A percentile compares a stretch with the other conserved stretches of the same genome.
These are phyloP conservation scores for Hetaerina titia DNA, from an alignment of 2,888 invertebrate genomes.

Conservation along the genomic window DNA sequence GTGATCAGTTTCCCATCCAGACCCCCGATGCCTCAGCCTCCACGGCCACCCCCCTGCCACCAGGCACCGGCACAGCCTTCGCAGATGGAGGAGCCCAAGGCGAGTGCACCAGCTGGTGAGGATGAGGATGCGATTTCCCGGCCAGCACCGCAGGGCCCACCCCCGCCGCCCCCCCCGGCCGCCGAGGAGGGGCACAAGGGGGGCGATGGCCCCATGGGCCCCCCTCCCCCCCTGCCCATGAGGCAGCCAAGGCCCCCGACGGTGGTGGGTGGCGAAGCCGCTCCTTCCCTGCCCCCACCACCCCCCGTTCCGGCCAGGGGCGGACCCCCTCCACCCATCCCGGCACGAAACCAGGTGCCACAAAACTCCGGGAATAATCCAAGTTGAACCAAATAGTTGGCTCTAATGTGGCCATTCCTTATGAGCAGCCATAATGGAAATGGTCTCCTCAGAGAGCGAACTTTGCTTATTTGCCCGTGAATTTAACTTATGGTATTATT, in stretches of 20 bases:
- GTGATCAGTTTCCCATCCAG: conserved; percentile 78
- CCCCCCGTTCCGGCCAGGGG: conserved; percentile 82
- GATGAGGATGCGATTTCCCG: conserved; percentile 68
- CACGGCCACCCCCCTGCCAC: conserved; percentile 80
- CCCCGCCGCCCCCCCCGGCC: conserved; percentile 58
- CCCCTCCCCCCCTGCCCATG: conserved; percentile 39
- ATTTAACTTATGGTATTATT: conserved; percentile 7
- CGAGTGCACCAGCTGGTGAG: not conserved
- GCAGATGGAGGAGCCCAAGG: not conserved
- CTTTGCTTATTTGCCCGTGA: not conserved
- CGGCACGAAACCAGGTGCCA: conserved; percentile 71
- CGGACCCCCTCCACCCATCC: conserved; percentile 73
- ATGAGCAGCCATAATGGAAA: not conserved
- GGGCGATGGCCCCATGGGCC: not conserved
- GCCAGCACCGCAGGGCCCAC: conserved; percentile 73
- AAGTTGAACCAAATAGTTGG: conserved; percentile 42
- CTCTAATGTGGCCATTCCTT: not conserved
- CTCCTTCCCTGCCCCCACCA: conserved; percentile 76
- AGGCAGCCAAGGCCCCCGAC: conserved; percentile 73
- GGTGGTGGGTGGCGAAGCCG: conserved; percentile 75
- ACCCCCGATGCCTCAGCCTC: conserved; percentile 78
- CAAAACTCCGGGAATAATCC: not conserved
- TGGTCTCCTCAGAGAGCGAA: not conserved
- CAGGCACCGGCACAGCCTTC: conserved; percentile 78
- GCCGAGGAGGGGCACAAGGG: not conserved